Conservation (phyloP, 2,888 invertebrate species). For the Cephalotes varians region DNA sequence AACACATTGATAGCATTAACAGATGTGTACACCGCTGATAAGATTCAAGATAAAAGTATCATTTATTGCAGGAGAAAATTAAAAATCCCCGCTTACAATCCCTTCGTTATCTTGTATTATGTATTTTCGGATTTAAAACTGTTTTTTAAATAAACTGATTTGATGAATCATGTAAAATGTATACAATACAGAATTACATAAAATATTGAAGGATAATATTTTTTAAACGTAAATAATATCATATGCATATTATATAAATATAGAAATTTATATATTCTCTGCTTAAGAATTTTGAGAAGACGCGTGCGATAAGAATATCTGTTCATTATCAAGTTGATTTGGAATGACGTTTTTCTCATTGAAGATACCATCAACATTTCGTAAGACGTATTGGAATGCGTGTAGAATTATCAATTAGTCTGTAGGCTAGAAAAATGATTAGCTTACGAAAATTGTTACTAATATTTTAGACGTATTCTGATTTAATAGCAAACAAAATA, state of each 20-base stretch:
- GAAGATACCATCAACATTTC: neutral
- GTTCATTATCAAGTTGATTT: slow-evolving; percentile 2
- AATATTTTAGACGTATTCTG: neutral
- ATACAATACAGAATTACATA: too few species aligned
- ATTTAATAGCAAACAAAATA: neutral
- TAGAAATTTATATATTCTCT: neutral
- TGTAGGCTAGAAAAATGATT: neutral
- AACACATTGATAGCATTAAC: slow-evolving; percentile 13
- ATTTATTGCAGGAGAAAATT: neutral
- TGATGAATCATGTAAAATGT: neutral
- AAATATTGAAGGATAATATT: neutral
- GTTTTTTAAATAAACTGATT: neutral
- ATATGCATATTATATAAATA: neutral
- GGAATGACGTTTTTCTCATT: neutral
- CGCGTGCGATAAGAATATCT: neutral
- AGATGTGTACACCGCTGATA: neutral
- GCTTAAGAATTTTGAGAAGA: neutral
- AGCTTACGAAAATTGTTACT: neutral
- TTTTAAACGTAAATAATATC: neutral
- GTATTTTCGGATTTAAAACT: neutral
- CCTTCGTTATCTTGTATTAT: too few species aligned
- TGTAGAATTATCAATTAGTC: neutral
- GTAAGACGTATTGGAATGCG: neutral
- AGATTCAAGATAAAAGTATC: slow-evolving; percentile 1
- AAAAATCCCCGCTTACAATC: neutral